Evolutionary conservation across 2,797 vertebrate species (phyloP), one percentile per base, ranked within the genome.

Genomic region (Callimico goeldii): DNA sequence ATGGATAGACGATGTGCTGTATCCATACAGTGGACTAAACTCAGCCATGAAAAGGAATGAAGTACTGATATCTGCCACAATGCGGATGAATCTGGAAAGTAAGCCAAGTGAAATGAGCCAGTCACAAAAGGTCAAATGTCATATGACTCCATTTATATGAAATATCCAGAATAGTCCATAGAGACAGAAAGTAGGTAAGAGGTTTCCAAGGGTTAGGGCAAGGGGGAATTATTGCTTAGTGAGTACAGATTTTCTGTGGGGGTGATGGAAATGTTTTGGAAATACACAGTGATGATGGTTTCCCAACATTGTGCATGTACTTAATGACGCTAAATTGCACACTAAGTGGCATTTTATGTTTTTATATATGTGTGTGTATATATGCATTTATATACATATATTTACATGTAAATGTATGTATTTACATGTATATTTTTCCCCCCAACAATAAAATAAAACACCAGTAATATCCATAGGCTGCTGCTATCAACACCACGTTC

Each of bases 41-140:
- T 20, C 41, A n/a, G 77, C 61, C 24, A 0, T 3, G 14, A 50
- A 50, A 77, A 13, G 26, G 41, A 48, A 2, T 1, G 52, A 7
- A 30, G 48, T 7, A 4, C 9, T 10, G 7, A 26, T 8, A 17
- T 0, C 0, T 19, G 5, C 26, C 10, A 0, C 19, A 7, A 0
- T 30, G 8, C 2, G 0, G 9, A 1, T 50, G n/a, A 41, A 33
- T 30, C 70, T 50, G 26, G 64, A 19, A 81, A 46, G 28, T 24
- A 7, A 84, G 30, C 43, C 20, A 70, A 26, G 2, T 19, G 22
- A 70, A 73, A 2, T 15, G 39, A 79, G n/a, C 43, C 75, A 86
- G 36, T 19, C 19, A 9, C n/a, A 12, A 2, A 75, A 70, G 84
- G 61, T 24, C 58, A 36, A 52, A 5, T 28, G 7, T 6, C 57